Evolutionary conservation across 2,888 invertebrate genomes (phyloP).

Genomic region (Chironomus riparius): DNA sequence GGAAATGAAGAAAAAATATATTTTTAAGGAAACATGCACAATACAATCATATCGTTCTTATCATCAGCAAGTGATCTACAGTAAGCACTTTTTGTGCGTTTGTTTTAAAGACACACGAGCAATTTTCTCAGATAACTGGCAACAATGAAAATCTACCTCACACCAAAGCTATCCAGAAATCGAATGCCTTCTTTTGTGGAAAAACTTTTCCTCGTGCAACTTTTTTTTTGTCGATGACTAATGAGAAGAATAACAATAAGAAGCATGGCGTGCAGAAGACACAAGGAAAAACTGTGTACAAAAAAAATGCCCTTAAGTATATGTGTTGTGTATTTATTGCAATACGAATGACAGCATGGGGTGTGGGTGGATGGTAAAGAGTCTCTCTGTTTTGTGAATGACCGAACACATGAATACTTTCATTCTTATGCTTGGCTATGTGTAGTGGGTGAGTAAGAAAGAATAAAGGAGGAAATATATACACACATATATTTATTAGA

Average conservation of each 20-base stretch:
- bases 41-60: neutral
- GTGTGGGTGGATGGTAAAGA: neutral
- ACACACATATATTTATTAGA: neutral
- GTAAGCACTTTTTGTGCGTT: neutral
- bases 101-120: neutral
- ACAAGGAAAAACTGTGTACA: neutral
- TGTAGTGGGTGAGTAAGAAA: neutral
- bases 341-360: neutral
- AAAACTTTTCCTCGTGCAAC: no score
- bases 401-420: neutral
- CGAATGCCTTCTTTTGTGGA: neutral
- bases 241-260: neutral
- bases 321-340: neutral
- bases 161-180: neutral
- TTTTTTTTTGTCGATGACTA: neutral
- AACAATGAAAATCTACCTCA: neutral
- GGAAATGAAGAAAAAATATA: neutral
- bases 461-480: neutral
- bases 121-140: neutral
- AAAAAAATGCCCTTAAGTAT: neutral
- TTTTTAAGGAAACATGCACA: neutral
- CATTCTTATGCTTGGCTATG: neutral
- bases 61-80: neutral
- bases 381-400: neutral
- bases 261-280: neutral